A percentile compares a stretch with the other conserved stretches of the same genome.
phyloP scores from a whole-genome alignment of 2,888 invertebrate genomes.

The Sinodicranocentrus sp. region DNA sequence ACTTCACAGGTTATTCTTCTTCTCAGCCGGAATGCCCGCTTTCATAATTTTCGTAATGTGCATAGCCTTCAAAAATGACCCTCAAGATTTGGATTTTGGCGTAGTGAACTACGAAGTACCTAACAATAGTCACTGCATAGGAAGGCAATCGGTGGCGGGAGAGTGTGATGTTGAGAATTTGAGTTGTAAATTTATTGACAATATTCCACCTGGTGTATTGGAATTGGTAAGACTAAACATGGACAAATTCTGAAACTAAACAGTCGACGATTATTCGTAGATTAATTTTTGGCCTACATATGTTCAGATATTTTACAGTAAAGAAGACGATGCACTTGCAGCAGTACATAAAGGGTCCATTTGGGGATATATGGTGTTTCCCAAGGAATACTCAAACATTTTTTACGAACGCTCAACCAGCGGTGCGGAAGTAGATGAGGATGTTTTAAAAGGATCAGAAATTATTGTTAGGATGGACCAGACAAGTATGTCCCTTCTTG shows the following conservation, averaged over 20 bases:
- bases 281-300: background rate
- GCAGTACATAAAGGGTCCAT: conserved; percentile 12
- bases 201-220: conserved; percentile 18
- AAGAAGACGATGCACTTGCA: conserved; percentile 11
- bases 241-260: too few species aligned
- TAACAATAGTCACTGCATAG: background rate
- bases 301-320: background rate
- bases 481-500: conserved; percentile 1
- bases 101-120: conserved; percentile 3
- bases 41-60: conserved; percentile 43
- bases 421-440: conserved; percentile 28
- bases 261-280: too few species aligned
- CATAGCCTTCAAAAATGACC: background rate
- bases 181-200: conserved; percentile 29
- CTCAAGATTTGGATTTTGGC: background rate
- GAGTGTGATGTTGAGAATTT: conserved; percentile 46
- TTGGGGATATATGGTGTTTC: conserved; percentile 41
- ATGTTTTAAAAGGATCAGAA: conserved; percentile 34
- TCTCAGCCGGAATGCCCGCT: conserved; percentile 26
- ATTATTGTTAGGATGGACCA: conserved; percentile 43
- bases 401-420: conserved; percentile 34
- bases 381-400: conserved; percentile 5
- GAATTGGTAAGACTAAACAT: conserved; percentile 20
- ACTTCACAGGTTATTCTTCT: conserved; percentile 28
- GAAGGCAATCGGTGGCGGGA: background rate